Evolutionary conservation across 2,888 invertebrate species (phyloP).

Genomic region (Agrochola litura): DNA sequence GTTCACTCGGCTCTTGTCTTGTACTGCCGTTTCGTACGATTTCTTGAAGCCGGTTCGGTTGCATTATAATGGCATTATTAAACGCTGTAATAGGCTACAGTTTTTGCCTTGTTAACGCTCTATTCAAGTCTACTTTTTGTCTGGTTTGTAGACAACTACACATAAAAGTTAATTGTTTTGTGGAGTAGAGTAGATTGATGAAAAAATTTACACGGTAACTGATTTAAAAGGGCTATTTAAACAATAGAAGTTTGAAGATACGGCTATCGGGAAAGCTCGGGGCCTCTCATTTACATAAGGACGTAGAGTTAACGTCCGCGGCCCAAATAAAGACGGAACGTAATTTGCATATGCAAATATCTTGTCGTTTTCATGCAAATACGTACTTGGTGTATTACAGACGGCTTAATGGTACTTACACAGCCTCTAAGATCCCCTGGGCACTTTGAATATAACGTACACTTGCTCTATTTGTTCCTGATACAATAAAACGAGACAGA

Average conservation of each 20-base stretch:
- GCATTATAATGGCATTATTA: conserved; percentile 79
- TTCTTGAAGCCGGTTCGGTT: conserved; percentile 73
- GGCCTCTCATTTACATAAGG: conserved; percentile 83
- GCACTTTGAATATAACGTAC: conserved; percentile 69
- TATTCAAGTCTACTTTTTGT: conserved; percentile 78
- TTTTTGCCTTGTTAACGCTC: conserved; percentile 81
- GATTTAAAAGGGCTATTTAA: conserved; percentile 72
- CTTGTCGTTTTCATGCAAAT: conserved; percentile 88
- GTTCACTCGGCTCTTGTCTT: conserved; percentile 80
- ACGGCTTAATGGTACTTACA: conserved; percentile 86
- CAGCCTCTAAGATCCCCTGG: conserved; percentile 79
- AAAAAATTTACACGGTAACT: conserved; percentile 71
- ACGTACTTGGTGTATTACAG: conserved; percentile 87
- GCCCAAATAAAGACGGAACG: conserved; percentile 88
- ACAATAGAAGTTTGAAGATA: conserved; percentile 76
- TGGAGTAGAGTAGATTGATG: conserved; percentile 61
- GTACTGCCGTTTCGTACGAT: conserved; percentile 73
- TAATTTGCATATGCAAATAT: conserved; percentile 90
- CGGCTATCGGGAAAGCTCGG: conserved; percentile 74
- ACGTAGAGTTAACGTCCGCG: conserved; percentile 83
- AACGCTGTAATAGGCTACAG: conserved; percentile 74
- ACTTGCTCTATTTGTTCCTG: conserved; percentile 75
- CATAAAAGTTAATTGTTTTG: conserved; percentile 74
- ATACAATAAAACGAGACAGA: conserved; percentile 69
- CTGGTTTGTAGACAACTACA: conserved; percentile 63